These are phyloP conservation scores for Eutolmus rufibarbis DNA, from an alignment of 2,888 invertebrate species.

Conservation along the genomic window DNA sequence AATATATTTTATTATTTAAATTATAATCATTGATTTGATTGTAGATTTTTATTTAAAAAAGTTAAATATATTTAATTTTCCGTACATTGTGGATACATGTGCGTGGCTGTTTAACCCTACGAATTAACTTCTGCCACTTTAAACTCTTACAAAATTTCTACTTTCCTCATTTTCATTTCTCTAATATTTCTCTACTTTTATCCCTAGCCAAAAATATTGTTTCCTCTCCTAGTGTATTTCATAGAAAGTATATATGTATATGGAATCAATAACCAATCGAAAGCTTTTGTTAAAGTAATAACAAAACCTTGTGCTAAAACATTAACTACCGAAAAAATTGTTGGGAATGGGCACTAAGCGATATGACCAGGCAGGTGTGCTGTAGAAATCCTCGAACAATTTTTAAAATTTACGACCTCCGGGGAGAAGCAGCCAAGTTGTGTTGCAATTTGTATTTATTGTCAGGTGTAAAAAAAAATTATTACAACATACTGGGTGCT, in stretches of 20 bases:
- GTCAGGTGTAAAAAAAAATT: constrained; percentile 54
- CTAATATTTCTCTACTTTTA: constrained; percentile 37
- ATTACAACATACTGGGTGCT: constrained; percentile 63
- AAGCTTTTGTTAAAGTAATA: constrained; percentile 24
- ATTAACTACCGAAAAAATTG: constrained; percentile 50
- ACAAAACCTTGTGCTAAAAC: constrained; percentile 4
- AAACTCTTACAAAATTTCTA: neutral
- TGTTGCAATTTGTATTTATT: constrained; percentile 43
- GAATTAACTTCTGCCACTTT: constrained; percentile 16
- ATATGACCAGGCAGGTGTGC: constrained; percentile 73
- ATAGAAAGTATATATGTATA: constrained; percentile 42
- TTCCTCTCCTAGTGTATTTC: constrained; percentile 23
- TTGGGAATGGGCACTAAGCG: constrained; percentile 76
- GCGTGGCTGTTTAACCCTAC: constrained; percentile 16
- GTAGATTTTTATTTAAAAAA: neutral
- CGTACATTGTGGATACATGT: constrained; percentile 9
- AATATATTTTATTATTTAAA: neutral
- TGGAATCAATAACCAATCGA: constrained; percentile 34
- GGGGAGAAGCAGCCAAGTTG: constrained; percentile 63
- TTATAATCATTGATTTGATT: neutral
- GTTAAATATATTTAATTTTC: neutral
- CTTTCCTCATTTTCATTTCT: neutral
- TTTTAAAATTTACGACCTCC: constrained; percentile 55
- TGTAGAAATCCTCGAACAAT: constrained; percentile 63
- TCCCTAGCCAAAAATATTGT: neutral